Evolutionary conservation across 2,113 vertebrate genomes (phyloP).

Genomic region (Uria aalge): DNA sequence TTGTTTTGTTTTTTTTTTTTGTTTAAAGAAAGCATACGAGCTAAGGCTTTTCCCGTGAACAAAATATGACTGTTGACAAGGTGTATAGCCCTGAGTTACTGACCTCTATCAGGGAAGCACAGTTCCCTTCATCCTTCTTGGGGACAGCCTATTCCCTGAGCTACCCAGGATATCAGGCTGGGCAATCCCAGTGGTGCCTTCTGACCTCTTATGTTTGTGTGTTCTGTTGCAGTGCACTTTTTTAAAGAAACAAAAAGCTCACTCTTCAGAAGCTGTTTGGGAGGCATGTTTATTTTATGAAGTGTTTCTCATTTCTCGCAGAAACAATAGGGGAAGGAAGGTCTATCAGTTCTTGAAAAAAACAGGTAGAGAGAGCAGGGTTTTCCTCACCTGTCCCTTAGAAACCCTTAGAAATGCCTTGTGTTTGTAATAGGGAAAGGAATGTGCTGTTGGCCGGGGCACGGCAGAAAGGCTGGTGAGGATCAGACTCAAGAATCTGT

Average conservation of each 20-base stretch:
- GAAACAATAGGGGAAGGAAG: not conserved
- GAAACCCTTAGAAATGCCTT: not conserved
- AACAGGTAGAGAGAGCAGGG: not conserved
- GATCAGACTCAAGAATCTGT: not conserved
- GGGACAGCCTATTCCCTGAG: not conserved
- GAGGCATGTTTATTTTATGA: not conserved
- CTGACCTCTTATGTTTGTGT: not conserved
- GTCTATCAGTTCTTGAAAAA: not conserved
- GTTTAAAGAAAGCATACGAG: not conserved
- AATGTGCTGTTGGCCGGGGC: not conserved
- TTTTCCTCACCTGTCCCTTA: not conserved
- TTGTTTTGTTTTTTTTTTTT: not conserved
- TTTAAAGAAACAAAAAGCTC: not conserved
- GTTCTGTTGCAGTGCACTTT: not conserved
- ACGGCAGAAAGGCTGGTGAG: not conserved
- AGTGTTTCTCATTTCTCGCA: not conserved
- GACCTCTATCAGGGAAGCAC: not conserved
- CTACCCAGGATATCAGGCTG: not conserved
- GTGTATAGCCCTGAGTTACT: not conserved
- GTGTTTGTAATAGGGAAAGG: constrained; percentile 24
- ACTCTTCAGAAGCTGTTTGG: not conserved
- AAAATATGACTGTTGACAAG: not conserved
- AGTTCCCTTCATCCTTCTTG: not conserved
- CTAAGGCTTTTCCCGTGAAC: not conserved
- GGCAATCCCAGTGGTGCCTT: not conserved